A percentile compares a stretch with the other conserved stretches of the same genome.
Conservation (phyloP, 2,797 vertebrate genomes). For the Silurus aristotelis region DNA sequence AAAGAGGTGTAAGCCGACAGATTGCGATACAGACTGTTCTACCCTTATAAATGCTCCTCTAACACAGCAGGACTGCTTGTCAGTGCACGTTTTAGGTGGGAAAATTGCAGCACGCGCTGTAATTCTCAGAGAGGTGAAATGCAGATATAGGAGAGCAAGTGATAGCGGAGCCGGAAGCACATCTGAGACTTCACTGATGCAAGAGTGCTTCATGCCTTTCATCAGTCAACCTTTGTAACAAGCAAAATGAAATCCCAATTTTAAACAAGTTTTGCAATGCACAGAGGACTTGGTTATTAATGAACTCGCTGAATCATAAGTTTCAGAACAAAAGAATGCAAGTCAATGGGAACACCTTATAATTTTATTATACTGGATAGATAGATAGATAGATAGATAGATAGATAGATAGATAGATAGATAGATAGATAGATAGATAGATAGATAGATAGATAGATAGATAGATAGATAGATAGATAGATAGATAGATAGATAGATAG, state of each 20-base stretch:
- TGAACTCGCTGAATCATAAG: slow-evolving; percentile 23
- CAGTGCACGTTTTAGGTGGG: slow-evolving; percentile 16
- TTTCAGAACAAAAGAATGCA: not conserved
- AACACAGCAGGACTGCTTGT: slow-evolving; percentile 22
- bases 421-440: not conserved
- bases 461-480: not conserved
- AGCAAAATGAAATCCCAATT: slow-evolving; percentile 11
- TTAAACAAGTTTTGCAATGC: not conserved
- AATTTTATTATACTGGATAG: not conserved
- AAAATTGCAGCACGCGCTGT: slow-evolving; percentile 17
- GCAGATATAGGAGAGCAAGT: not conserved
- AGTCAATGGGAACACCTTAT: not conserved
- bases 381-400: no score
- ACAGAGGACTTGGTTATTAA: slow-evolving; percentile 24
- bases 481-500: no score
- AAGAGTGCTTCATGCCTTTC: slow-evolving; percentile 7
- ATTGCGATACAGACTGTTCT: slow-evolving; percentile 43
- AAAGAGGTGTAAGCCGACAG: slow-evolving; percentile 24
- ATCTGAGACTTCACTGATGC: not conserved
- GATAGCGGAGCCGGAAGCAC: slow-evolving; percentile 8
- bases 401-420: not conserved
- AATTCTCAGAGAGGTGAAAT: slow-evolving; percentile 13
- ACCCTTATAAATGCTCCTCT: slow-evolving; percentile 13
- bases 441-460: not conserved
- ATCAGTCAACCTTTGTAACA: slow-evolving; percentile 15